phyloP scores from a whole-genome alignment of 2,888 invertebrate species.

The Trissonchulus latispiculum region DNA sequence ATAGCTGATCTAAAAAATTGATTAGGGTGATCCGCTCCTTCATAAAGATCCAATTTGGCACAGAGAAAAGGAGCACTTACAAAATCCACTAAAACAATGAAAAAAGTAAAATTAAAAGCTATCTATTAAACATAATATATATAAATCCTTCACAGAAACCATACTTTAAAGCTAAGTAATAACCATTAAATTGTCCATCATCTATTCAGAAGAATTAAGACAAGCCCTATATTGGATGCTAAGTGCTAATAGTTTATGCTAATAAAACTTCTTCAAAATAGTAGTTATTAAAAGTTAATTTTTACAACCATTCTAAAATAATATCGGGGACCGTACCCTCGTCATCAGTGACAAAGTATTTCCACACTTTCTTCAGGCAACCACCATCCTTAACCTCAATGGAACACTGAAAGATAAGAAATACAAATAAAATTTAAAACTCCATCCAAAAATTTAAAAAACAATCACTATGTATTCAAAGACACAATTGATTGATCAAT shows the following conservation, averaged over 20 bases:
- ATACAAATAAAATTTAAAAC: too few relatives aligned
- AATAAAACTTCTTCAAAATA: too few relatives aligned
- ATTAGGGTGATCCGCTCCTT: conserved; percentile 40
- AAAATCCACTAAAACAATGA: conserved; percentile 36
- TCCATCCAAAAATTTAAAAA: too few relatives aligned
- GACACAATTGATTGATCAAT: background rate
- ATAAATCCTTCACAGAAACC: too few relatives aligned
- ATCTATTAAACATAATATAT: background rate
- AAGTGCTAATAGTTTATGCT: too few relatives aligned
- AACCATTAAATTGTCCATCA: too few relatives aligned
- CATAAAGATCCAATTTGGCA: conserved; percentile 38
- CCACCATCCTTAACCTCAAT: background rate
- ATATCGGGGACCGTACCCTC: conserved; percentile 34
- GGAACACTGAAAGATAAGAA: background rate
- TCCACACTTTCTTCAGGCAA: conserved; percentile 22
- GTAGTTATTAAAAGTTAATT: background rate
- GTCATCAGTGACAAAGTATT: conserved; percentile 39
- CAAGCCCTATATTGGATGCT: too few relatives aligned
- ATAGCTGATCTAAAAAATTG: conserved; percentile 44
- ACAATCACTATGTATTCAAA: too few relatives aligned
- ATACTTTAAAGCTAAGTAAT: too few relatives aligned
- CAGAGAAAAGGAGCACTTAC: conserved; percentile 40
- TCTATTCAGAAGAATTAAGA: too few relatives aligned
- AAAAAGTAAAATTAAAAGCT: background rate
- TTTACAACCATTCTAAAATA: background rate